Evolutionary conservation across 2,113 vertebrate species (phyloP).

Genomic region (Eupsittula cactorum): DNA sequence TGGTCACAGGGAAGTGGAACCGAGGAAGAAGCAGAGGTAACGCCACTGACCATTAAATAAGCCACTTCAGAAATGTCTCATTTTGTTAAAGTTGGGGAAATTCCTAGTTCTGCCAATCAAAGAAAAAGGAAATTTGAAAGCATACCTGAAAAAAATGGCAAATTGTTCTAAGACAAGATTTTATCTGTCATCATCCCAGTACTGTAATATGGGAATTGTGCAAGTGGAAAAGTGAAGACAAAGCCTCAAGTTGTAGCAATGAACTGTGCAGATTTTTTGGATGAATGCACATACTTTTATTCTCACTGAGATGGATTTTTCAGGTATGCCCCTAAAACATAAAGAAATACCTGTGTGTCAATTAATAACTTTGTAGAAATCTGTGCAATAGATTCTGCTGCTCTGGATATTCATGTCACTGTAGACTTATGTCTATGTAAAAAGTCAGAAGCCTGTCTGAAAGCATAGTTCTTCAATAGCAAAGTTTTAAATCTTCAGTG

Average conservation of each 20-base stretch:
- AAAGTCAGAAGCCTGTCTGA: neutral
- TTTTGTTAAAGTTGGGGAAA: neutral
- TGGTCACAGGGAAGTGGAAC: neutral
- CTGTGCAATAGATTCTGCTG: neutral
- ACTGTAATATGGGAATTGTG: neutral
- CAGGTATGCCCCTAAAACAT: neutral
- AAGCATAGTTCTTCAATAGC: neutral
- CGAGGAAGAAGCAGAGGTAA: neutral
- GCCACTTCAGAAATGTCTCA: neutral
- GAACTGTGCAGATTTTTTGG: neutral
- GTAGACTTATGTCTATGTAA: neutral
- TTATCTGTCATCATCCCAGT: neutral
- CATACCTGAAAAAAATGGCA: neutral
- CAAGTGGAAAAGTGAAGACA: neutral
- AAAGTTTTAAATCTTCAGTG: neutral
- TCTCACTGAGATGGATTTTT: neutral
- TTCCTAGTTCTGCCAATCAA: neutral
- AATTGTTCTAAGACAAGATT: neutral
- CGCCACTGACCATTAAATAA: neutral
- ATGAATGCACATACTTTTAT: neutral
- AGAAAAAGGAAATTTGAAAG: neutral
- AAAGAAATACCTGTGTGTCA: neutral
- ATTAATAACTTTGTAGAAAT: neutral
- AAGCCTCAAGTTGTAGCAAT: neutral
- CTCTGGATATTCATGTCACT: neutral